phyloP scores from a whole-genome alignment of 2,888 invertebrate species.

The Dusona sp. region DNA sequence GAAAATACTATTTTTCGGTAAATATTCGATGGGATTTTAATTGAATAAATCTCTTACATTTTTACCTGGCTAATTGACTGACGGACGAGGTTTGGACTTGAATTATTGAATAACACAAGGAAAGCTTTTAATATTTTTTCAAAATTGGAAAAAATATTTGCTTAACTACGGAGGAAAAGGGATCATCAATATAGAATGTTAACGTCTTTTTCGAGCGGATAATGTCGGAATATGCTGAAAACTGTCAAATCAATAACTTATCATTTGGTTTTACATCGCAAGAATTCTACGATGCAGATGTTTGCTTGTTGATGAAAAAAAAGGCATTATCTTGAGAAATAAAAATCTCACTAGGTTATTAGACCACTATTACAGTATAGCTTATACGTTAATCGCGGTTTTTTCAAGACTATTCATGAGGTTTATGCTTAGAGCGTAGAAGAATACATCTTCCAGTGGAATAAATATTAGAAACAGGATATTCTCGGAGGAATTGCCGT shows the following conservation, averaged over 20 bases:
- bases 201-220: background rate
- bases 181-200: background rate
- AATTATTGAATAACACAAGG: too few species aligned
- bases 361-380: background rate
- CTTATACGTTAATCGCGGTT: conserved; percentile 35
- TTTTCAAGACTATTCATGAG: conserved; percentile 33
- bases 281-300: background rate
- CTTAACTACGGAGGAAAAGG: background rate
- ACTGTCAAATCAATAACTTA: background rate
- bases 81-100: too few species aligned
- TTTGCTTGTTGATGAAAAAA: background rate
- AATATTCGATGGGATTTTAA: background rate
- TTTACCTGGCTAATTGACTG: too few species aligned
- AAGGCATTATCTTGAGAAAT: background rate
- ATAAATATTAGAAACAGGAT: conserved; percentile 64
- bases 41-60: too few species aligned
- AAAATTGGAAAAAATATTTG: background rate
- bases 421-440: conserved; percentile 25
- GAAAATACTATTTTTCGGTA: background rate
- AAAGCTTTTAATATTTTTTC: too few species aligned
- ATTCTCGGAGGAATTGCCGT: conserved; percentile 49
- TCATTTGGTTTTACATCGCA: background rate
- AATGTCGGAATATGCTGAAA: background rate
- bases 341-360: background rate
- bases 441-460: conserved; percentile 42